Evolutionary conservation across 2,797 vertebrate species (phyloP).

Genomic region (Scarus forsteni): DNA sequence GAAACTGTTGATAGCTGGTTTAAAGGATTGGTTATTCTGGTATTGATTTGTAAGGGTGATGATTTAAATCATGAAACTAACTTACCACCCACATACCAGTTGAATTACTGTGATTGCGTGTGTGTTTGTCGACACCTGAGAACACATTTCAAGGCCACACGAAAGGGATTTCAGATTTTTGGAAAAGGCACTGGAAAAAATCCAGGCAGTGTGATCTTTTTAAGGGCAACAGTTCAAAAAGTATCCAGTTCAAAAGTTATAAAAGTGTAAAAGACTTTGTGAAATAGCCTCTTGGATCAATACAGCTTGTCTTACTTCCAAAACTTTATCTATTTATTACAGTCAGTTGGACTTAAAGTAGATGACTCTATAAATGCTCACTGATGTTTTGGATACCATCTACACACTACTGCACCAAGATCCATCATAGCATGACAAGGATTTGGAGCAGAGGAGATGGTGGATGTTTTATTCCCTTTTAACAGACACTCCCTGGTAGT

Average conservation of each 20-base stretch:
- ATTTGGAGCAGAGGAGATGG: conserved; percentile 58
- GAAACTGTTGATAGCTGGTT: no score
- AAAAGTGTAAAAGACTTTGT: conserved; percentile 15
- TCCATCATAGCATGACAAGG: conserved; percentile 64
- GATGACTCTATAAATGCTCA: conserved; percentile 61
- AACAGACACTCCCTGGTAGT: conserved; percentile 62
- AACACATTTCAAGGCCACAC: background rate
- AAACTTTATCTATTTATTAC: conserved; percentile 53
- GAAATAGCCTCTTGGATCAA: conserved; percentile 42
- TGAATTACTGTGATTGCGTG: background rate
- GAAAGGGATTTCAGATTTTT: background rate
- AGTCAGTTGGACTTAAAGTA: conserved; percentile 44
- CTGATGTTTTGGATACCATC: conserved; percentile 65
- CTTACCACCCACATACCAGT: background rate
- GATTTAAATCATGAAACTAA: no score
- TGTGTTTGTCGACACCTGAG: background rate
- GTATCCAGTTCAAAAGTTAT: background rate
- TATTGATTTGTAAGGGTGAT: no score
- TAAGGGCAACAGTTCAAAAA: conserved; percentile 2
- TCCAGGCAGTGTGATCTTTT: conserved; percentile 10
- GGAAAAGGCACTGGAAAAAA: background rate
- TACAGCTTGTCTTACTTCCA: conserved; percentile 39
- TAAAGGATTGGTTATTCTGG: background rate
- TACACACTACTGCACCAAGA: conserved; percentile 44
- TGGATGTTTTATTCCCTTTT: conserved; percentile 56